phyloP scores from a whole-genome alignment of 2,888 invertebrate genomes.

The Andrena hattorfiana region DNA sequence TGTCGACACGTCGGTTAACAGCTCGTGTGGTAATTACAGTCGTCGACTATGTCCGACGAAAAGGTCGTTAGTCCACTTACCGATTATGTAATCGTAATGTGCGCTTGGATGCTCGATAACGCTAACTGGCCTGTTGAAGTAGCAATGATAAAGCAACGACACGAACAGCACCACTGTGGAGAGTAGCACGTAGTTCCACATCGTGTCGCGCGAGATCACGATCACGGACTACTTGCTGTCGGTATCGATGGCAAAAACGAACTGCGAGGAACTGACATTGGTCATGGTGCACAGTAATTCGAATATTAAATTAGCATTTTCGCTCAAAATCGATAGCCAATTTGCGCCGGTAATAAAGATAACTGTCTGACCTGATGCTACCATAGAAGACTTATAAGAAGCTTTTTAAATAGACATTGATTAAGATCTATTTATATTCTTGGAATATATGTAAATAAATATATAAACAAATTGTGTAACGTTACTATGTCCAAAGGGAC shows the following conservation, averaged over 20 bases:
- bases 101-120: constrained; percentile 76
- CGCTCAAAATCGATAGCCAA: constrained; percentile 60
- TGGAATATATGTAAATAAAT: no score
- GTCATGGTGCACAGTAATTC: constrained; percentile 67
- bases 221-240: constrained; percentile 22
- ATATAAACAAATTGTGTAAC: no score
- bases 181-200: constrained; percentile 80
- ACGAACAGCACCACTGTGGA: constrained; percentile 73
- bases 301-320: constrained; percentile 81
- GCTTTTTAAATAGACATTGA: no score
- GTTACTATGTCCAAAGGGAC: no score
- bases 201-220: constrained; percentile 39
- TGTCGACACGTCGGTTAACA: neutral
- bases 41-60: neutral
- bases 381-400: no score
- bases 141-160: constrained; percentile 78
- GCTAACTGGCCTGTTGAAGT: constrained; percentile 75
- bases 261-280: constrained; percentile 42
- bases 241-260: constrained; percentile 39
- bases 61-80: constrained; percentile 68
- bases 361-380: neutral
- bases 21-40: neutral
- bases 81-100: constrained; percentile 81
- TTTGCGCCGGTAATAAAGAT: constrained; percentile 25
- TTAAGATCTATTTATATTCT: no score